Conservation (phyloP, 1,140 invertebrate species). For the Drosophila kikkawai region DNA sequence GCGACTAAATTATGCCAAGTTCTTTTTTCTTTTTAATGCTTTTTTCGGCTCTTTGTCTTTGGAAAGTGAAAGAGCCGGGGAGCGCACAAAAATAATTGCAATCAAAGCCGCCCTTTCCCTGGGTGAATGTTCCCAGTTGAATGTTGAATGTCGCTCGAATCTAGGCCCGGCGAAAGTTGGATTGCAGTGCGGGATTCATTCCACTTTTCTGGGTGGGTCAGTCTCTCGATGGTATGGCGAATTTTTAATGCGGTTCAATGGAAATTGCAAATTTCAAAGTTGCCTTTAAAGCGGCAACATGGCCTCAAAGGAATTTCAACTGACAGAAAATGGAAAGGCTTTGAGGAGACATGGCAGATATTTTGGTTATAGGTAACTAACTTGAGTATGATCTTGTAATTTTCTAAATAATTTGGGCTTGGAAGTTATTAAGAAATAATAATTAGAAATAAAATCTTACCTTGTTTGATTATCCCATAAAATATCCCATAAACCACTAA, state of each 20-base stretch:
- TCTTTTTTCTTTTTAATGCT: slow-evolving; percentile 46
- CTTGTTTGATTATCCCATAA: background rate
- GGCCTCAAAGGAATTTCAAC: background rate
- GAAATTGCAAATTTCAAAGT: slow-evolving; percentile 31
- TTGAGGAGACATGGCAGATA: background rate
- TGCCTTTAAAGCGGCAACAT: slow-evolving; percentile 2
- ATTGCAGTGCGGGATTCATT: background rate
- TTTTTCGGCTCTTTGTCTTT: slow-evolving; percentile 35
- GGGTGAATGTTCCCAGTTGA: slow-evolving; percentile 32
- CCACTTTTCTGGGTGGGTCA: slow-evolving; percentile 46
- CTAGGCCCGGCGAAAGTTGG: slow-evolving; percentile 44
- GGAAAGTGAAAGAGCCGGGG: slow-evolving; percentile 56
- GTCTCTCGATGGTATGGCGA: slow-evolving; percentile 28
- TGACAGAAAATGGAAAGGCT: background rate
- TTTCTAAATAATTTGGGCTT: background rate
- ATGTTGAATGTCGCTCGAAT: slow-evolving; percentile 37
- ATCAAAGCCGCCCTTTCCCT: slow-evolving; percentile 54
- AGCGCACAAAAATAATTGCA: slow-evolving; percentile 47
- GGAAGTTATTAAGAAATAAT: background rate
- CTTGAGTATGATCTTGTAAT: background rate
- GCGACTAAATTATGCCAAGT: slow-evolving; percentile 66
- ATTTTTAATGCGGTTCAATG: slow-evolving; percentile 47
- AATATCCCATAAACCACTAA: background rate
- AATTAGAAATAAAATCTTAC: background rate
- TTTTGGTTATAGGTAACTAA: background rate